Conservation (phyloP, 2,797 vertebrate genomes). For the Decapterus maruadsi region DNA sequence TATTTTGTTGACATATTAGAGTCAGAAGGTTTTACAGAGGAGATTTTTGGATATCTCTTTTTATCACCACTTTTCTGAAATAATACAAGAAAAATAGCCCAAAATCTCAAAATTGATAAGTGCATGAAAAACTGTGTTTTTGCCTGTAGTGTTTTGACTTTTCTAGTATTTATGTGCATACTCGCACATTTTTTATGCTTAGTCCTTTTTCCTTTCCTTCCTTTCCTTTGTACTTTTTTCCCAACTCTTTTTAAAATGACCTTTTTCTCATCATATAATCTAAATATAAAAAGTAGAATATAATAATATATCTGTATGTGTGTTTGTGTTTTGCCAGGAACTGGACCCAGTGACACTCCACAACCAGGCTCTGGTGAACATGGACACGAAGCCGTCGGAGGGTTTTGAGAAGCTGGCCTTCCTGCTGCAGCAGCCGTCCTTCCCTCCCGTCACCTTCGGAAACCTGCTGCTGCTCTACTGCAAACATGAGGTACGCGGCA, state of each 20-base stretch:
- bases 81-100: too few species aligned
- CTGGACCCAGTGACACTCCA: conserved; percentile 95
- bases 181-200: neutral
- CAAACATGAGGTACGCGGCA: conserved; percentile 88
- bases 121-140: too few species aligned
- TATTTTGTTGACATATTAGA: too few species aligned
- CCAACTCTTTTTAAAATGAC: neutral
- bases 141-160: too few species aligned
- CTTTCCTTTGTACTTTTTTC: too few species aligned
- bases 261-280: neutral
- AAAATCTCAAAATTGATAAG: too few species aligned
- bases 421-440: conserved; percentile 95
- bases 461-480: conserved; percentile 96
- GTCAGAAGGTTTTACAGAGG: too few species aligned
- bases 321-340: conserved; percentile 79
- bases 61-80: too few species aligned
- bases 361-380: conserved; percentile 97
- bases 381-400: conserved; percentile 92
- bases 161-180: neutral
- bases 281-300: neutral
- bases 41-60: too few species aligned
- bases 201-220: too few species aligned
- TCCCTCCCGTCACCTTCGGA: conserved; percentile 93
- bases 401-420: conserved; percentile 97
- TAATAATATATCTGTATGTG: neutral